Evolutionary conservation across 2,113 vertebrate genomes (phyloP).

Genomic region (Salvator merianae): DNA sequence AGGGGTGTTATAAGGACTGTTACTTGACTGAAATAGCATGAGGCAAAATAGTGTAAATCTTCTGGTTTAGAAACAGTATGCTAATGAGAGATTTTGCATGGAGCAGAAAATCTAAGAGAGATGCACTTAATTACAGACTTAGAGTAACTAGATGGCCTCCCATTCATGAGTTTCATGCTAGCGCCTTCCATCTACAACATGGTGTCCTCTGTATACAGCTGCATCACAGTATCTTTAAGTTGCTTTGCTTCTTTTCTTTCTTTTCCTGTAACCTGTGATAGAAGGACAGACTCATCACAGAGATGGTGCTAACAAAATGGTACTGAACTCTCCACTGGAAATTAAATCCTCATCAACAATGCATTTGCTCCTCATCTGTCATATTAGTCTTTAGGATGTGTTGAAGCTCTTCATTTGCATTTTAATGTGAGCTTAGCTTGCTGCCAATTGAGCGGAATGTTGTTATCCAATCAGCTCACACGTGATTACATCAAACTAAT

Average conservation of each 20-base stretch:
- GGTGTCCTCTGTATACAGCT: conserved; percentile 53
- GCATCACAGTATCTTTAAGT: conserved; percentile 53
- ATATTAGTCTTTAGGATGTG: conserved; percentile 58
- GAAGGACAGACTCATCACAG: conserved; percentile 39
- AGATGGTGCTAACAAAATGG: conserved; percentile 52
- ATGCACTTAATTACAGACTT: not conserved
- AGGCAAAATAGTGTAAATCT: conserved; percentile 17
- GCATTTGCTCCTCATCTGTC: conserved; percentile 57
- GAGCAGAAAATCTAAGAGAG: not conserved
- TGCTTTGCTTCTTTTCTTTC: conserved; percentile 50
- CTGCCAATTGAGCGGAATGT: conserved; percentile 60
- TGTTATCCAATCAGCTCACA: conserved; percentile 59
- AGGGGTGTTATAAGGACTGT: conserved; percentile 8
- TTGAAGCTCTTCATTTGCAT: conserved; percentile 60
- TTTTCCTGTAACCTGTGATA: conserved; percentile 44
- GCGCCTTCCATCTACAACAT: conserved; percentile 46
- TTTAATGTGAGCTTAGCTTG: conserved; percentile 52
- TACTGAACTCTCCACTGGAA: conserved; percentile 64
- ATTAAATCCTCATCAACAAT: conserved; percentile 64
- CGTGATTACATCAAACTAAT: conserved; percentile 57
- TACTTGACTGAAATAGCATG: conserved; percentile 46
- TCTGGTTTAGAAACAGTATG: conserved; percentile 16
- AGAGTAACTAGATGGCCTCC: not conserved
- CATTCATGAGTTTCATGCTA: conserved; percentile 28
- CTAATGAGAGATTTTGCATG: conserved; percentile 32